Base-by-base conservation (phyloP, 1,140 invertebrate genomes). In the Eumeta japonica region DNA sequence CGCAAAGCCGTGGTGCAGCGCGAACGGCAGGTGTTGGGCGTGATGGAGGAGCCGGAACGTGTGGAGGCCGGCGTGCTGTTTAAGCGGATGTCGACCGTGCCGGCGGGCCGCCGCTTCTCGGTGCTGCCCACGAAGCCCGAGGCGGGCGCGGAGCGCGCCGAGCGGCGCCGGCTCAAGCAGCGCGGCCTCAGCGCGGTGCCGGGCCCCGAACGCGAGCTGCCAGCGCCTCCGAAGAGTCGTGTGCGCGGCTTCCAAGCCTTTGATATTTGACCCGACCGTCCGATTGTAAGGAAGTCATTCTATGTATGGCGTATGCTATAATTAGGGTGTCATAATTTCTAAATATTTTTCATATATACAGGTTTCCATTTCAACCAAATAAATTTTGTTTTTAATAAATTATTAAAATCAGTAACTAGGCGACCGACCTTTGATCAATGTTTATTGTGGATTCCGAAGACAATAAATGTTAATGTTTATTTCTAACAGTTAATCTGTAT, bases 21-120 rank as follows among this genome's bases (percentile, higher is more conserved):
- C 1, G 63, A 74, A 36, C 53, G 37, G 16, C 57, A 71, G 35
- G 66, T 74, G 29, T 14, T 70, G 10, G 39, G 28, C 2, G 59
- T 70, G 7, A 59, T 74, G 62, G 59, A 71, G 19, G 57, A 61
- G 1, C 35, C 28, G 3, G 48, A 58, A 27, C 37, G 42, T 2
- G 45, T 66, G 16, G 62, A 71, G 33, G 60, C 62, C 3, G 43
- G 52, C 28, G 64, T 74, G 15, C 36, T 74, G 29, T 71, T 74
- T 38, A 74, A 74, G 39, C 50, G 65, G 2, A 71, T 74, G 55
- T 70, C 66, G 4, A 66, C 50, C 2, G 57, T 74, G 13, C 66
- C 66, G 0, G 16, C 43, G 14, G 68, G 66, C 0, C 54, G 68
- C 10, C 50, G 66, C 2, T 71, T 71, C 41, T 58, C 65, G 10